A percentile compares a stretch with the other conserved stretches of the same genome.
Evolutionary conservation across 2,113 vertebrate species (phyloP).

Genomic region (Scortum barcoo): DNA sequence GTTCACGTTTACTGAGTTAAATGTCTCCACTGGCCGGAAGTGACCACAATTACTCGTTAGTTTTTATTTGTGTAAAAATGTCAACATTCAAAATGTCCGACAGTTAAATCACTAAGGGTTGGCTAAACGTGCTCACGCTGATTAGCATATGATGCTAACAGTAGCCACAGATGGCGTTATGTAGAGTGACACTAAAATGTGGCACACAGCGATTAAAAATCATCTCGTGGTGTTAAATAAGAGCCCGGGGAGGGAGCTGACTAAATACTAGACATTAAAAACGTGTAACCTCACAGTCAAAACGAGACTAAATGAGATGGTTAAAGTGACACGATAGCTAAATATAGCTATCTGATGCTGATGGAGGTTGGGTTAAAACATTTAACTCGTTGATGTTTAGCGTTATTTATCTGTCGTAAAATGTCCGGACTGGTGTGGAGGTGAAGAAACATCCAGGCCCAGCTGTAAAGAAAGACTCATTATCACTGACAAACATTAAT

Average conservation of each 20-base stretch:
- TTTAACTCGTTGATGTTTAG: background rate
- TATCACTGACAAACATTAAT: no score
- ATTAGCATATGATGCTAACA: conserved; percentile 31
- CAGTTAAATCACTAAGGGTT: conserved; percentile 1
- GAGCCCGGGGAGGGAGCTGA: rapidly evolving
- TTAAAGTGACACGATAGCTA: background rate
- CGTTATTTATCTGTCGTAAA: no score
- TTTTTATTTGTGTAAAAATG: background rate
- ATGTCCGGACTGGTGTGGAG: rapidly evolving
- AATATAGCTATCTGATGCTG: background rate
- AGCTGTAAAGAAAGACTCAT: background rate
- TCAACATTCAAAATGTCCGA: conserved; percentile 60
- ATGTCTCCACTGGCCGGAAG: no score
- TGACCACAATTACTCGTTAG: background rate
- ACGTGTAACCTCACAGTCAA: background rate
- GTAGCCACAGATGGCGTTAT: background rate
- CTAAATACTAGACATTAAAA: background rate
- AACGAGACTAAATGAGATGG: background rate
- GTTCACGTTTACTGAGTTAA: background rate
- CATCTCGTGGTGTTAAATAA: rapidly evolving
- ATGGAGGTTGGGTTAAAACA: background rate
- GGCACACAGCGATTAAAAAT: background rate
- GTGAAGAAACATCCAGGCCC: background rate
- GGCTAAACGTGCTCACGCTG: background rate
- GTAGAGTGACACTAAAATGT: no score